Evolutionary conservation across 2,888 invertebrate species (phyloP).

Genomic region (Ferdinandea cuprea): DNA sequence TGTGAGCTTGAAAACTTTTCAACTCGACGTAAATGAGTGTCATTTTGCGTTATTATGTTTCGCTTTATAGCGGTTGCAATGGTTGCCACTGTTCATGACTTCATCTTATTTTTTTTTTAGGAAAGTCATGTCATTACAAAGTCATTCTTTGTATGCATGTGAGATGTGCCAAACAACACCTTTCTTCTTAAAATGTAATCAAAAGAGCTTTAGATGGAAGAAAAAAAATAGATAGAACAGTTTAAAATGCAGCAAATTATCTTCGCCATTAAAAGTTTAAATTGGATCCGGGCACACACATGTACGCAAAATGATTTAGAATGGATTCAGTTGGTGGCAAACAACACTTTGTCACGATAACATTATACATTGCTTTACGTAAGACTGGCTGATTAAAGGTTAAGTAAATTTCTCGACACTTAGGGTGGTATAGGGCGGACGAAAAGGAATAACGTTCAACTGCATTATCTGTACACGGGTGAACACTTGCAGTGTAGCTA

Average conservation of each 20-base stretch:
- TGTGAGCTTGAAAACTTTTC: not conserved
- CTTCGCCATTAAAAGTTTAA: slow-evolving; percentile 59
- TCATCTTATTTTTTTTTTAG: not conserved
- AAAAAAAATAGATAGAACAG: slow-evolving; percentile 6
- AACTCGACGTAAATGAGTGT: slow-evolving; percentile 18
- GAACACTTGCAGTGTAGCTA: slow-evolving; percentile 47
- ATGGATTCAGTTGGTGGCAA: slow-evolving; percentile 6
- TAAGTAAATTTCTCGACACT: slow-evolving; percentile 22
- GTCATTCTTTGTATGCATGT: not conserved
- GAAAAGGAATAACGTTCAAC: not conserved
- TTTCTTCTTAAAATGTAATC: not conserved
- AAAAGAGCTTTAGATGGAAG: slow-evolving; percentile 8
- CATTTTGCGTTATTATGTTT: slow-evolving; percentile 22
- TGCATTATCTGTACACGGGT: slow-evolving; percentile 55
- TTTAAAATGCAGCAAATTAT: slow-evolving; percentile 55
- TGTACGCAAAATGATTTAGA: not conserved
- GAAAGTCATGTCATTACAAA: not conserved
- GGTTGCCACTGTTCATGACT: not conserved
- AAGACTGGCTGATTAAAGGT: slow-evolving; percentile 37
- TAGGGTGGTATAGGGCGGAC: not conserved
- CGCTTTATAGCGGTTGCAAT: slow-evolving; percentile 22
- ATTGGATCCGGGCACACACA: slow-evolving; percentile 27
- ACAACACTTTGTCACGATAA: not conserved
- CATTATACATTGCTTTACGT: slow-evolving; percentile 3
- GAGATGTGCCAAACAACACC: not conserved